Evolutionary conservation across 2,888 invertebrate species (phyloP), one percentile per base, ranked within the genome.

Genomic region (Brenthis daphne): DNA sequence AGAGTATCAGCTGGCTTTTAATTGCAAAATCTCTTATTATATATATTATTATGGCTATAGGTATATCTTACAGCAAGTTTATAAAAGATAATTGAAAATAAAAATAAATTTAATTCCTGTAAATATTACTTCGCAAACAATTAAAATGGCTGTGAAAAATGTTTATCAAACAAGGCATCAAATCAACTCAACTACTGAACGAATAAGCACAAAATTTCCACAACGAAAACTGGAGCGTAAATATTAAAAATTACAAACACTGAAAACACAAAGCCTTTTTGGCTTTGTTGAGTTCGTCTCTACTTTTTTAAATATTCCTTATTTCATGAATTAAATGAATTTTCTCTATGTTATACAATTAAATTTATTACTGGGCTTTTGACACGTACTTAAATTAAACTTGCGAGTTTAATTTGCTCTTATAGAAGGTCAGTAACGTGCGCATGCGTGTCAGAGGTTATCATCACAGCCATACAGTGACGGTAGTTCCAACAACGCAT

Each of bases 391-490:
- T 74, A 73, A 73, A 74, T 71, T 73, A 73, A 73, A 71, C 61
- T 72, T 74, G 67, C 64, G 67, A 75, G 67, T 74, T 78, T 76
- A 77, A 76, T 76, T 74, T 67, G 61, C 68, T 74, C 68, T 74
- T 74, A 76, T 67, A 69, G 68, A 63, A 68, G 76, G 76, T 78
- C 78, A 75, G 58, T 51, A 71, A 69, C 75, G 68, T 72, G 84
- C 89, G 87, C 88, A 88, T 87, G 89, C 89, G 89, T 85, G 83
- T 80, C 80, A 82, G 76, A 83, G 83, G 83, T 83, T 77, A 78
- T 76, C 61, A 69, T 76, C 77, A 78, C 77, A 77, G 72, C 50
- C 50, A 55, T 43, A 43, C 33, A 50, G 58, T 50, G 77, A 73
- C 80, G 75, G 80, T 84, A 87, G 88, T 87, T 76, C 77, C 77